Conservation (phyloP, 2,113 vertebrate species). For the Chlorocebus sabaeus region DNA sequence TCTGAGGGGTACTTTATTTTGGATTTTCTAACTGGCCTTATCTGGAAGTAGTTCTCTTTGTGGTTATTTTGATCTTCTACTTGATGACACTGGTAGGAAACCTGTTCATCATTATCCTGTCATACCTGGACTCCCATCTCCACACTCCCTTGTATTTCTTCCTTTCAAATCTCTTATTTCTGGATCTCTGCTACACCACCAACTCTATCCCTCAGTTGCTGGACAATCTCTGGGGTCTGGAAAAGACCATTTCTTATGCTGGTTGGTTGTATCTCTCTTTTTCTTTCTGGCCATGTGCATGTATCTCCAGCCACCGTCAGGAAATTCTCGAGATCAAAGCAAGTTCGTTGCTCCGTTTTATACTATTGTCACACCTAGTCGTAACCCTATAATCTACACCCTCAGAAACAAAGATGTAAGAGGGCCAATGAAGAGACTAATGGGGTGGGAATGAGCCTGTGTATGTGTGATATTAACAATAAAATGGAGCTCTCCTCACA, state of each 20-base stretch:
- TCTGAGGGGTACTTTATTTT: conserved; percentile 26
- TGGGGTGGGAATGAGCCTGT: neutral
- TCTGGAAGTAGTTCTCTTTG: conserved; percentile 5
- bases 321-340: neutral
- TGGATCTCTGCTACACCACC: neutral
- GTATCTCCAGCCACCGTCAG: neutral
- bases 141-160: neutral
- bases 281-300: neutral
- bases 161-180: conserved; percentile 7
- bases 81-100: neutral
- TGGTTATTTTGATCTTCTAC: neutral
- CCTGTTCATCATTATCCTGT: neutral
- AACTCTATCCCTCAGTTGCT: neutral
- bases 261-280: conserved; percentile 28
- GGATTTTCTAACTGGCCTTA: conserved; percentile 47
- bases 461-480: neutral
- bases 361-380: neutral
- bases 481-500: neutral
- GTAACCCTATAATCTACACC: neutral
- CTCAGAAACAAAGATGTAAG: neutral
- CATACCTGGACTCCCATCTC: neutral
- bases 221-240: neutral
- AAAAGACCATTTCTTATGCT: neutral
- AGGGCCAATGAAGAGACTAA: neutral
- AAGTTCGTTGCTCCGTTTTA: neutral